Conservation (phyloP, 2,113 vertebrate species). For the Apteryx owenii region DNA sequence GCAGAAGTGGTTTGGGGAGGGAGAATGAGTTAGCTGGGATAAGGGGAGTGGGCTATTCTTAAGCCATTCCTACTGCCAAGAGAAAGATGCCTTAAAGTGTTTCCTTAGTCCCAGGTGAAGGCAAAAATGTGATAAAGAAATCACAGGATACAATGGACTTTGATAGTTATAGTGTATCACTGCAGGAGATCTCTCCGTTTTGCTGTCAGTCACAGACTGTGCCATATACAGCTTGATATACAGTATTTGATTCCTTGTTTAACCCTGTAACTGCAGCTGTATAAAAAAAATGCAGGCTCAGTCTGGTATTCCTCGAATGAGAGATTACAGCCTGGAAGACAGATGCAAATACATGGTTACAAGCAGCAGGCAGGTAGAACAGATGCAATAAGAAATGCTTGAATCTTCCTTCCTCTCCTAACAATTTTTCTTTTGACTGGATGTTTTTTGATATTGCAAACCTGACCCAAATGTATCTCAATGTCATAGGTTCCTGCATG, state of each 20-base stretch:
- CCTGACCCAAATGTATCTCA: neutral
- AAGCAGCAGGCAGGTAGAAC: neutral
- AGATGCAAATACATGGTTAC: neutral
- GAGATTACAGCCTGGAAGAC: neutral
- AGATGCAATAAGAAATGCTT: neutral
- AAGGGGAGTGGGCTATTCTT: neutral
- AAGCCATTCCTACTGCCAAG: neutral
- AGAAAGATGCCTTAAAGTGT: neutral
- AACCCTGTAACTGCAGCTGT: neutral
- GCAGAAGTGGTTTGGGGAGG: neutral
- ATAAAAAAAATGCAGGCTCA: neutral
- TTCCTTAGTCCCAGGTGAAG: neutral
- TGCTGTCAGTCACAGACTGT: neutral
- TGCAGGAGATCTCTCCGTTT: neutral
- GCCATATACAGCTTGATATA: neutral
- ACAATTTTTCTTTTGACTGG: neutral
- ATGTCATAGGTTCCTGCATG: neutral
- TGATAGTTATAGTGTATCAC: neutral
- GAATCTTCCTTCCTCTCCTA: neutral
- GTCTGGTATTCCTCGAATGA: neutral
- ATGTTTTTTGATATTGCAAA: neutral
- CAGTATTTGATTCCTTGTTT: neutral
- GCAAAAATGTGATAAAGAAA: neutral
- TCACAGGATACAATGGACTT: neutral
- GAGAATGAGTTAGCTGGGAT: neutral